Evolutionary conservation across 1,140 invertebrate genomes (phyloP).

Genomic region (Copidosoma floridanum): DNA sequence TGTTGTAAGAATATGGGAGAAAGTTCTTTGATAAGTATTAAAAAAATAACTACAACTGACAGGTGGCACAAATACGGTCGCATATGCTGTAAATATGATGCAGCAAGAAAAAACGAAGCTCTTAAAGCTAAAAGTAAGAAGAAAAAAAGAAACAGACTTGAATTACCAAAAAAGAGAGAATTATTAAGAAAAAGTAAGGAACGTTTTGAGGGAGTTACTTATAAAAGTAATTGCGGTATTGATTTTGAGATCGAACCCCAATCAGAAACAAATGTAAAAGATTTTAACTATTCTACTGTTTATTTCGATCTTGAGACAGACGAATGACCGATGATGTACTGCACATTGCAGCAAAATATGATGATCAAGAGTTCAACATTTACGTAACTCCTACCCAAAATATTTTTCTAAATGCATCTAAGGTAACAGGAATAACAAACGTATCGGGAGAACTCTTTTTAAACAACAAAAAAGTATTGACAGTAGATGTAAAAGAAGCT

Average conservation of each 20-base stretch:
- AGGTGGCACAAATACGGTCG: neutral
- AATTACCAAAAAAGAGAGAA: slow-evolving; percentile 13
- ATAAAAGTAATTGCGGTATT: slow-evolving; percentile 15
- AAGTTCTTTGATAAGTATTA: slow-evolving; percentile 12
- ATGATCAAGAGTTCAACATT: slow-evolving; percentile 5
- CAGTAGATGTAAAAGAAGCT: no score
- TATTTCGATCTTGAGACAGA: slow-evolving; percentile 30
- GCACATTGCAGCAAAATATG: slow-evolving; percentile 25
- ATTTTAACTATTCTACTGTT: slow-evolving; percentile 7
- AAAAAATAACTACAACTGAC: slow-evolving; percentile 7
- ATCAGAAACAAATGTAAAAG: neutral
- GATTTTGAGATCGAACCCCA: slow-evolving; percentile 5
- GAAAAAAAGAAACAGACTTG: slow-evolving; percentile 6
- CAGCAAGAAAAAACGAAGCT: neutral
- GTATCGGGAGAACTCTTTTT: neutral
- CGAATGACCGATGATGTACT: slow-evolving; percentile 22
- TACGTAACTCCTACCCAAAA: slow-evolving; percentile 24
- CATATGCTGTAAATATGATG: neutral
- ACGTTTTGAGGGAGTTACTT: slow-evolving; percentile 11
- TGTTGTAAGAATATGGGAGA: no score
- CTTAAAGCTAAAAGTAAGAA: neutral
- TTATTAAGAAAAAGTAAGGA: slow-evolving; percentile 18
- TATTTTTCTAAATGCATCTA: neutral
- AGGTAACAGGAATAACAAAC: slow-evolving; percentile 1
- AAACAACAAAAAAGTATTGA: no score